These are phyloP conservation scores for Tinea semifulvella DNA, from an alignment of 2,888 invertebrate genomes.

Conservation along the genomic window DNA sequence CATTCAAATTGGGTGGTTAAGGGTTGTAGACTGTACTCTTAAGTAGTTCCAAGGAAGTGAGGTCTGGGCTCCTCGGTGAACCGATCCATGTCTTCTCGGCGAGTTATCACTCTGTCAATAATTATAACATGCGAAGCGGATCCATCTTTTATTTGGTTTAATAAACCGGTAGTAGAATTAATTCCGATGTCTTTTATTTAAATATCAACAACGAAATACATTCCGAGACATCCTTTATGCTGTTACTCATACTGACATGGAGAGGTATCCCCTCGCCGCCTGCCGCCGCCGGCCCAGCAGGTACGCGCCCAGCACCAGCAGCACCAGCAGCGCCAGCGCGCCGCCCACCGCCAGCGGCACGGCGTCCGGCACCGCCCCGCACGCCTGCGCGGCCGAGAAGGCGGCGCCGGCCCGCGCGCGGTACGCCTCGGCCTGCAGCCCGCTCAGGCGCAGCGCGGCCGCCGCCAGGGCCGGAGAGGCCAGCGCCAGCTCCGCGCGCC, in stretches of 20 bases:
- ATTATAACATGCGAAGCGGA: no score
- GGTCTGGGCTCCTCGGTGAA: no score
- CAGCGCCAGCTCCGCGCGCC: background rate
- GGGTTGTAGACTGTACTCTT: no score
- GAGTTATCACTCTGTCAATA: no score
- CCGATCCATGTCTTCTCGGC: no score
- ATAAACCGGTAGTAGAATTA: background rate
- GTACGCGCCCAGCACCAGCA: conserved; percentile 92
- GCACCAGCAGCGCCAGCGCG: conserved; percentile 87
- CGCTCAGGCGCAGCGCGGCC: background rate
- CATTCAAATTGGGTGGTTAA: no score
- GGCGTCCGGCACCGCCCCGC: conserved; percentile 84
- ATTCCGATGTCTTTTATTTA: no score
- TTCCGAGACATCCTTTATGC: background rate
- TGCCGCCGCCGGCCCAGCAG: conserved; percentile 89
- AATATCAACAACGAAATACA: no score
- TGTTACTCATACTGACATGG: no score
- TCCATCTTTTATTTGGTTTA: no score
- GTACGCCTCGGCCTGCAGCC: background rate
- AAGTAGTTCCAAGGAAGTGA: no score
- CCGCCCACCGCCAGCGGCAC: conserved; percentile 98
- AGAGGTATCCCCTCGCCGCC: conserved; percentile 85
- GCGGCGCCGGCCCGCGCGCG: background rate
- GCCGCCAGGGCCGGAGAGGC: background rate
- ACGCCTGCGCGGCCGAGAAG: conserved; percentile 71